Base-by-base conservation (phyloP, 2,113 vertebrate species). In the Elachura formosa region DNA sequence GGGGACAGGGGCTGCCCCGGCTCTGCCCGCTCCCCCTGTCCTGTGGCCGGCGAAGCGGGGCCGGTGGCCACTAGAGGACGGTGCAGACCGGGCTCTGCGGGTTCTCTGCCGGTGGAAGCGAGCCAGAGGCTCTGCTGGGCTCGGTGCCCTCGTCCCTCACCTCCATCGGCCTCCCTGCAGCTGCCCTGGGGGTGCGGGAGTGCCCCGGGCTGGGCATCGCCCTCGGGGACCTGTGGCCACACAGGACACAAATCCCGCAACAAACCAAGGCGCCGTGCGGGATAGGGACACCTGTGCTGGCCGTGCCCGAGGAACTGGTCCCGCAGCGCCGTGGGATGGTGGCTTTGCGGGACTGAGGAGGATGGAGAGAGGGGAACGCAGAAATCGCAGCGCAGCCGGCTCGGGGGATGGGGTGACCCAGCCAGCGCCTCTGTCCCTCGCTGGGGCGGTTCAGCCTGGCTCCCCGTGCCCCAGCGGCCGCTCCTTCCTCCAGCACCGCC, bases 21-120 rank as follows among this genome's bases (percentile, higher is more conserved):
- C 58, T 51, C 10, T 36, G 63, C 68, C 17, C 7, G 31, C 28
- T 31, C 5, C 9, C 25, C 24, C 15, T 25, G 51, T 36, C 54
- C 41, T 1, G 61, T 6, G 78, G 48, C 72, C 46, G 2, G 19
- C 0, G 74, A 8, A 34, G 10, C 5, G 43, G 90, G 52, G 22
- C 75, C 31, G 67, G 28, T 90, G 95, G 90, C 90, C 96, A 25
- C 96, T 84, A 96, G 95, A 84, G 96, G 90, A 40, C 94, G 89
- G 90, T 93, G 92, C 90, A 87, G 89, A 36, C 90, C 69, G 63
- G 89, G 46, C 52, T 36, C 74, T 17, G 73, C 46, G 36, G 66
- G 38, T 2, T 66, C 71, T 33, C 17, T 9, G 48, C 80, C 55
- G 0, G 26, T 2, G 63, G n/a, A n/a, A n/a, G n/a, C n/a, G n/a